phyloP scores from a whole-genome alignment of 1,140 invertebrate genomes.

The Drosophila kanapiae region DNA sequence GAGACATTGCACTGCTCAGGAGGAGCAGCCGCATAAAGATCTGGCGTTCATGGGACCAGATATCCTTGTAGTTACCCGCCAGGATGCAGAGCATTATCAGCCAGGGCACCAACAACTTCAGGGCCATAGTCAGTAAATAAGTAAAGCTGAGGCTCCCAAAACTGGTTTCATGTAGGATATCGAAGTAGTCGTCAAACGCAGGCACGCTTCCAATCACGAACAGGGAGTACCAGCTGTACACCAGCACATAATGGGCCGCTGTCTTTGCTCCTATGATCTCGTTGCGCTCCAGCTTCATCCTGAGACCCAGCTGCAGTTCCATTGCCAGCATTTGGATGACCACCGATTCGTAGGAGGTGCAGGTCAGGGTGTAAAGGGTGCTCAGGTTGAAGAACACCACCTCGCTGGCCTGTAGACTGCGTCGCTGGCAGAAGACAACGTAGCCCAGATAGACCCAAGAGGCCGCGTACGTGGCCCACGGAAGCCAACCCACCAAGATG shows the following conservation, averaged over 20 bases:
- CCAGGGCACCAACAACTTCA: conserved; percentile 49
- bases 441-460: conserved; percentile 37
- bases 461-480: conserved; percentile 8
- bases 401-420: conserved; percentile 1
- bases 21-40: conserved; percentile 45
- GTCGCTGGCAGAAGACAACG: conserved; percentile 12
- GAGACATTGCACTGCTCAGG: conserved; percentile 40
- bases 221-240: conserved; percentile 57
- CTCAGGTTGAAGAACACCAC: conserved; percentile 41
- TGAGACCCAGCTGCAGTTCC: conserved; percentile 47
- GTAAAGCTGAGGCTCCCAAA: conserved; percentile 31
- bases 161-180: conserved; percentile 20
- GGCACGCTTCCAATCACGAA: conserved; percentile 45
- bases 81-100: conserved; percentile 51
- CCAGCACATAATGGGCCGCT: conserved; percentile 31
- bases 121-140: conserved; percentile 11
- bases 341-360: conserved; percentile 54
- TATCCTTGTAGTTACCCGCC: conserved; percentile 9
- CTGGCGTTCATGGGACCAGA: neutral
- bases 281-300: conserved; percentile 19
- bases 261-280: neutral
- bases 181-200: conserved; percentile 13
- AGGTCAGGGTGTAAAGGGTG: conserved; percentile 47
- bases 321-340: conserved; percentile 48
- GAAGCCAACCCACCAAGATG: neutral